Evolutionary conservation across 2,113 vertebrate species (phyloP).

Genomic region (Papio anubis): DNA sequence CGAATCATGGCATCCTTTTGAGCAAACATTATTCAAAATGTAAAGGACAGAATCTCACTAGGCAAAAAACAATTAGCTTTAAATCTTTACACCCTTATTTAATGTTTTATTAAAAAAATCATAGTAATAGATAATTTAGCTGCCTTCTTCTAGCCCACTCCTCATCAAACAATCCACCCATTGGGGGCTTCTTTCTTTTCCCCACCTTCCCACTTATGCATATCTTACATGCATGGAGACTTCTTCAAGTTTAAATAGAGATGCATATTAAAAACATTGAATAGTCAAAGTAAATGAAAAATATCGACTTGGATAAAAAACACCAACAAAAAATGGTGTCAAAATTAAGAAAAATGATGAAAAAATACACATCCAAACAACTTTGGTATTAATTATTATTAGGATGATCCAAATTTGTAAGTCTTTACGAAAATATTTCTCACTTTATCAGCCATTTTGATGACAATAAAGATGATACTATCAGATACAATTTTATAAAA

Average conservation of each 20-base stretch:
- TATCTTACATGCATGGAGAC: neutral
- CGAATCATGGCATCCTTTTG: neutral
- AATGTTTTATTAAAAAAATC: neutral
- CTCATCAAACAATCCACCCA: neutral
- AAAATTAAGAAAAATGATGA: constrained; percentile 23
- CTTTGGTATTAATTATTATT: neutral
- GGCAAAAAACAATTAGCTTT: neutral
- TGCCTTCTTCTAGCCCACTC: neutral
- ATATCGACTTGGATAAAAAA: neutral
- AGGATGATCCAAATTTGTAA: neutral
- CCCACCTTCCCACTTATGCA: fast-evolving
- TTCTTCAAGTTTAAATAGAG: neutral
- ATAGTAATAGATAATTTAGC: neutral
- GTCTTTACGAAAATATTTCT: neutral
- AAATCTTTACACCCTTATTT: fast-evolving
- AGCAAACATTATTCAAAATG: constrained; percentile 25
- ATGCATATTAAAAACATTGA: neutral
- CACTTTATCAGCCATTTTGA: neutral
- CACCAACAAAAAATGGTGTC: neutral
- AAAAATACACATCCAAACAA: neutral
- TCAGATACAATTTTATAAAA: neutral
- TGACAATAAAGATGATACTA: neutral
- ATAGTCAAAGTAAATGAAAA: neutral
- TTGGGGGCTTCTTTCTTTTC: neutral
- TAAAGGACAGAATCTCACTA: neutral